A percentile compares a stretch with the other conserved stretches of the same genome.
Evolutionary conservation across 2,113 vertebrate genomes (phyloP).

Genomic region (Progne subis): DNA sequence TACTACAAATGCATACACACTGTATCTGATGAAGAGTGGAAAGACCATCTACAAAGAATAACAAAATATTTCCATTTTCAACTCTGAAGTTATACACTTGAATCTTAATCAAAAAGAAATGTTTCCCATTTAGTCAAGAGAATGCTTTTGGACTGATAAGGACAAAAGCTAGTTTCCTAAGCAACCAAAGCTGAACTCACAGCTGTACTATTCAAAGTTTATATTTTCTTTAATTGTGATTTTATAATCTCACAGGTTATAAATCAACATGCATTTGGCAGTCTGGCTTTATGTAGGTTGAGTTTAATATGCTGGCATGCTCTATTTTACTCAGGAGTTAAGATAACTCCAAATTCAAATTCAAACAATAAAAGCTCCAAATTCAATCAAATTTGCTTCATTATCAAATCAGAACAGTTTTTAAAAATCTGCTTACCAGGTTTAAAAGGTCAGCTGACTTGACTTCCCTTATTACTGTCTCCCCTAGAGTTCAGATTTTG

Average conservation of each 20-base stretch:
- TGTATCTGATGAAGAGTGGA: background rate
- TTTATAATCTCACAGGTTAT: slow-evolving; percentile 53
- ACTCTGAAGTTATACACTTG: slow-evolving; percentile 6
- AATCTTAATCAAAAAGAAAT: slow-evolving; percentile 14
- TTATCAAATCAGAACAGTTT: slow-evolving; percentile 1
- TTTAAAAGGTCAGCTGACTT: slow-evolving; percentile 32
- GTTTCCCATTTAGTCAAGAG: slow-evolving; percentile 53
- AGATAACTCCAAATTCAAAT: slow-evolving; percentile 47
- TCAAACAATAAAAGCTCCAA: background rate
- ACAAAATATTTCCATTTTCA: slow-evolving; percentile 50
- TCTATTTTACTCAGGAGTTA: slow-evolving; percentile 42
- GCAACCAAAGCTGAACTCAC: slow-evolving; percentile 43
- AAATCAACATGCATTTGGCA: slow-evolving; percentile 51
- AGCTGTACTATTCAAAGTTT: slow-evolving; percentile 3
- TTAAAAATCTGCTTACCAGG: slow-evolving; percentile 36
- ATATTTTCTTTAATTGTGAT: slow-evolving; percentile 43
- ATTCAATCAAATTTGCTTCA: slow-evolving; percentile 22
- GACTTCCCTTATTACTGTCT: slow-evolving; percentile 8
- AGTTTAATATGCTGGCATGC: slow-evolving; percentile 22
- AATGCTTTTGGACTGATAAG: slow-evolving; percentile 65
- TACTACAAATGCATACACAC: background rate
- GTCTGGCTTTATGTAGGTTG: slow-evolving; percentile 22
- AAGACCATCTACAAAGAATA: slow-evolving; percentile 17
- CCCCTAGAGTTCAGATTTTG: slow-evolving; percentile 7
- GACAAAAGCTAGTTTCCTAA: slow-evolving; percentile 38